These are phyloP conservation scores for Sinelater perroti DNA, from an alignment of 2,888 invertebrate genomes.

Conservation along the genomic window DNA sequence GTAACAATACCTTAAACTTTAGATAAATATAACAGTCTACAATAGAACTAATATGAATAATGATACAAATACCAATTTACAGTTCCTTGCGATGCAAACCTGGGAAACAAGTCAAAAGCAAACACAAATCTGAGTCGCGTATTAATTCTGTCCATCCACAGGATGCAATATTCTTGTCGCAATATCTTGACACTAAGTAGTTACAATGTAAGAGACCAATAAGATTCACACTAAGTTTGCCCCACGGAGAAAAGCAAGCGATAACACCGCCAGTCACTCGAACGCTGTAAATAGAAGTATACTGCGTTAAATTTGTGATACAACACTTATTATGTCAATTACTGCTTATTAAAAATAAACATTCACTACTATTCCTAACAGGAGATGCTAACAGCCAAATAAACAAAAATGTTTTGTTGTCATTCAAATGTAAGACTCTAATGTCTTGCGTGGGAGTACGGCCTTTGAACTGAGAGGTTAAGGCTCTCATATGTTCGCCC, in stretches of 20 bases:
- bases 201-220: slow-evolving; percentile 32
- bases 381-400: too few species aligned
- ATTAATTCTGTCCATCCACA: slow-evolving; percentile 40
- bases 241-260: slow-evolving; percentile 23
- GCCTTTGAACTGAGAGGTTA: too few species aligned
- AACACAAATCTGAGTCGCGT: slow-evolving; percentile 11
- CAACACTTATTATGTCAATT: too few species aligned
- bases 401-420: too few species aligned
- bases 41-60: slow-evolving; percentile 21
- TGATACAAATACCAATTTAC: slow-evolving; percentile 17
- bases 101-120: slow-evolving; percentile 13
- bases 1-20: slow-evolving; percentile 31
- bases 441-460: too few species aligned
- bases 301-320: too few species aligned
- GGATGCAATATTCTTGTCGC: slow-evolving; percentile 44
- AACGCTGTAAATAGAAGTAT: slow-evolving; percentile 44
- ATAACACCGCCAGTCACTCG: slow-evolving; percentile 38
- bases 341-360: neutral
- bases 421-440: too few species aligned
- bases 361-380: too few species aligned
- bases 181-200: slow-evolving; percentile 30
- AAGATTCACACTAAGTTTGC: slow-evolving; percentile 31
- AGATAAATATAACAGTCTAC: slow-evolving; percentile 32
- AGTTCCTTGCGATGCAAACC: slow-evolving; percentile 15
- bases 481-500: too few species aligned